Base-by-base conservation (phyloP, 1,140 invertebrate species). In the Drosophila pruinosa region DNA sequence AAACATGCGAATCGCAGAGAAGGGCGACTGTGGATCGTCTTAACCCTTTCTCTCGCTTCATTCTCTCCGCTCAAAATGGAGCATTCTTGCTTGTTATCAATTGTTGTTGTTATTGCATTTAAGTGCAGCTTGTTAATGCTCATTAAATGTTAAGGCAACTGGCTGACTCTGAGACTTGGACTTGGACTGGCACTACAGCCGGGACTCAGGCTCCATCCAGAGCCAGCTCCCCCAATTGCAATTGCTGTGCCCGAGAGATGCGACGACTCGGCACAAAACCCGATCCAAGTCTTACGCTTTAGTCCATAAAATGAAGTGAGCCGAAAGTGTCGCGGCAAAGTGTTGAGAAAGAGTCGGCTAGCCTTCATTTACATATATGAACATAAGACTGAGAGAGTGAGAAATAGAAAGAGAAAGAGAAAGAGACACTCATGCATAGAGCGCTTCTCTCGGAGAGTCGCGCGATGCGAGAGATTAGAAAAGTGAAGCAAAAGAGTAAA, bases 51-150 rank as follows among this genome's bases (percentile, higher is more conserved):
- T 15, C 10, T 39, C 17, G 36, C 64, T 68, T 38, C 34, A 6
- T 17, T 41, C 59, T 64, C 52, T 50, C 34, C 22, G 15, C 56
- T 73, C 41, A 56, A 75, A 78, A 50, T 79, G 77, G 43, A 73
- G 73, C 65, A 74, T 78, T 78, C 78, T 74, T 78, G 63, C 70
- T 85, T 83, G 76, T 81, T 86, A 86, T 86, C 82, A 86, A 86
- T 88, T 88, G 79, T 83, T 82, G 75, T 78, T 82, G 82, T 88
- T 88, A 78, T 82, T 88, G 78, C 64, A 75, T 75, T 88, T 82
- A 88, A 88, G 82, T 88, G 83, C 82, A 88, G 83, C 82, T 88
- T 88, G 82, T 88, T 88, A 88, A 88, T 89, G 82, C 82, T 88
- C 78, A 88, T 88, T 88, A 88, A 88, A 85, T 86, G 80, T 85